These are phyloP conservation scores for Sipunculus nudus DNA, from an alignment of 2,888 invertebrate species.

Conservation along the genomic window DNA sequence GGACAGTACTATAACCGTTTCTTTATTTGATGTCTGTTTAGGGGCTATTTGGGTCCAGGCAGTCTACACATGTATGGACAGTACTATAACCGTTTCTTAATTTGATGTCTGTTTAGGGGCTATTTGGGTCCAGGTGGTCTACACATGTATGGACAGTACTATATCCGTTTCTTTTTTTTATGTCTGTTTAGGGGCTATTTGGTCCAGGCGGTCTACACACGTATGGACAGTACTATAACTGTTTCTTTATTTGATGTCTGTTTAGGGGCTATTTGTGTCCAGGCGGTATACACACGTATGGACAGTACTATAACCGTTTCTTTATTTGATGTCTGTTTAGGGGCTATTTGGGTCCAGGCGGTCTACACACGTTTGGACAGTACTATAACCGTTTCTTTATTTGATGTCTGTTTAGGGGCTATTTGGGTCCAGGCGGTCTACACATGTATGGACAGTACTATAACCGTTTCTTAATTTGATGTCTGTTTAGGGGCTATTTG, in stretches of 20 bases:
- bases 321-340: conserved; percentile 82
- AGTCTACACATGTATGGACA: too few relatives aligned
- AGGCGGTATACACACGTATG: conserved; percentile 78
- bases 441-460: too few relatives aligned
- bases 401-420: background rate
- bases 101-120: background rate
- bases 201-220: too few relatives aligned
- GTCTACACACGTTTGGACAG: conserved; percentile 77
- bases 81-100: too few relatives aligned
- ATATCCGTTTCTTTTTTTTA: background rate
- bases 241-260: conserved; percentile 3
- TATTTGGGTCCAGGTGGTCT: background rate
- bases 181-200: background rate
- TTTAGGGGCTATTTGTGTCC: conserved; percentile 88
- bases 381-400: conserved; percentile 70
- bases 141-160: background rate
- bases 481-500: too few relatives aligned
- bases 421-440: too few relatives aligned
- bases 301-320: conserved; percentile 74
- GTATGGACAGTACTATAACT: too few relatives aligned
- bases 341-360: too few relatives aligned
- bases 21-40: too few relatives aligned
- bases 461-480: too few relatives aligned
- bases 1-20: too few relatives aligned
- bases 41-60: too few relatives aligned